A percentile compares a stretch with the other conserved stretches of the same genome.
phyloP scores from a whole-genome alignment of 2,113 vertebrate species.

The Sinosuthora webbiana region DNA sequence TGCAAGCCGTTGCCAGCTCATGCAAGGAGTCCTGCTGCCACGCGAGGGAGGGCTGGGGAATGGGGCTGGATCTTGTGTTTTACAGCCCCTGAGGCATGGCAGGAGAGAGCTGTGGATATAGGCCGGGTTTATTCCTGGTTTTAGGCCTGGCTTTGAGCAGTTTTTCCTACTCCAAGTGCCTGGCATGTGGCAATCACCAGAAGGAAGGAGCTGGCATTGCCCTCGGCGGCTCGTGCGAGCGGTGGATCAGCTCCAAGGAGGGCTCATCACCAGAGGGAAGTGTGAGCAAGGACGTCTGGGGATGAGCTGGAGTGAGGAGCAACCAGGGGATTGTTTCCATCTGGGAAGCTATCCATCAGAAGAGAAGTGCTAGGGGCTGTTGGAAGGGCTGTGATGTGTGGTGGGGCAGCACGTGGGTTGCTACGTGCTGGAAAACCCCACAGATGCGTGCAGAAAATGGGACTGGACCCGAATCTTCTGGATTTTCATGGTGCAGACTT shows the following conservation, averaged over 20 bases:
- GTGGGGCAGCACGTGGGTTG: accelerated
- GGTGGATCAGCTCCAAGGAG: background rate
- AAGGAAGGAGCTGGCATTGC: accelerated
- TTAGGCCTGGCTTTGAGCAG: background rate
- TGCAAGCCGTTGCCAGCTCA: background rate
- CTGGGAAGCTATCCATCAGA: background rate
- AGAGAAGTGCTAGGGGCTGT: background rate
- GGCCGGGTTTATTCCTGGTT: background rate
- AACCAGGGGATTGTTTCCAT: background rate
- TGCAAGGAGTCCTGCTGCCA: background rate
- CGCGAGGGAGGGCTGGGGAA: background rate
- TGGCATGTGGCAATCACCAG: too few relatives aligned
- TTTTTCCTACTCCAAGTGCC: background rate
- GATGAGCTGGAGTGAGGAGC: background rate
- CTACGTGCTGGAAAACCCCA: background rate
- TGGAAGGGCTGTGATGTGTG: background rate
- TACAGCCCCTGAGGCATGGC: background rate
- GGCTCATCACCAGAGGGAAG: background rate
- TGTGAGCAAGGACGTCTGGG: background rate
- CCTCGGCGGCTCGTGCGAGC: accelerated
- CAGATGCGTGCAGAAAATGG: background rate
- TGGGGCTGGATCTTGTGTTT: background rate
- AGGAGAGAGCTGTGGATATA: background rate
- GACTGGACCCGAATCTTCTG: background rate
- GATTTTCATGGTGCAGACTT: background rate